Percentiles rank a stretch among this genome's conserved stretches.
These are phyloP conservation scores for Cordilura impudica DNA, from an alignment of 2,888 invertebrate genomes.

Conservation along the genomic window DNA sequence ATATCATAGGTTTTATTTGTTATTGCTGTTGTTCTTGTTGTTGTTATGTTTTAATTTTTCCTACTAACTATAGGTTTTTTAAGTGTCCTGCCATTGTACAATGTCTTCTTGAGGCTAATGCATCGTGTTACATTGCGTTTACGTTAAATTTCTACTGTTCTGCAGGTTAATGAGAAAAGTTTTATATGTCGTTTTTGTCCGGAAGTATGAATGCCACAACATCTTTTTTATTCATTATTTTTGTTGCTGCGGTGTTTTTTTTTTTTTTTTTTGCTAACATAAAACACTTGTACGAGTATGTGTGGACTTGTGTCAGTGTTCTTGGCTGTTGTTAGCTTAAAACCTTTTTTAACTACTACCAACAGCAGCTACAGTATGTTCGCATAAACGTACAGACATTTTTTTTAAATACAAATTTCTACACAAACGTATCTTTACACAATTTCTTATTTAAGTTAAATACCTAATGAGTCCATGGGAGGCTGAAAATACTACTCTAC, in stretches of 20 bases:
- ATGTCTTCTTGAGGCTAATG: constrained; percentile 45
- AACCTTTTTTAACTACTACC: constrained; percentile 28
- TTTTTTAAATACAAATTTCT: no score
- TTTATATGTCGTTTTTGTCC: constrained; percentile 68
- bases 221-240: constrained; percentile 1
- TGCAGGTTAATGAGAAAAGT: constrained; percentile 76
- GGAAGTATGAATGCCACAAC: constrained; percentile 67
- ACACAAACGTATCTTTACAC: no score
- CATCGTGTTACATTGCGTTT: constrained; percentile 47
- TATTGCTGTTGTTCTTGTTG: background rate
- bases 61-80: constrained; percentile 3
- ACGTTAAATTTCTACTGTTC: constrained; percentile 45
- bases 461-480: no score
- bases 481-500: no score
- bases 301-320: background rate
- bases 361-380: background rate
- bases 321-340: constrained; percentile 19
- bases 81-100: constrained; percentile 25
- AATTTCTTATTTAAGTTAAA: no score
- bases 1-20: constrained; percentile 21
- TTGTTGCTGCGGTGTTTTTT: background rate
- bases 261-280: background rate
- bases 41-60: background rate
- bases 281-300: background rate
- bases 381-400: no score